A percentile compares a stretch with the other conserved stretches of the same genome.
Conservation (phyloP, 2,888 invertebrate genomes). For the Drosophila tripunctata region DNA sequence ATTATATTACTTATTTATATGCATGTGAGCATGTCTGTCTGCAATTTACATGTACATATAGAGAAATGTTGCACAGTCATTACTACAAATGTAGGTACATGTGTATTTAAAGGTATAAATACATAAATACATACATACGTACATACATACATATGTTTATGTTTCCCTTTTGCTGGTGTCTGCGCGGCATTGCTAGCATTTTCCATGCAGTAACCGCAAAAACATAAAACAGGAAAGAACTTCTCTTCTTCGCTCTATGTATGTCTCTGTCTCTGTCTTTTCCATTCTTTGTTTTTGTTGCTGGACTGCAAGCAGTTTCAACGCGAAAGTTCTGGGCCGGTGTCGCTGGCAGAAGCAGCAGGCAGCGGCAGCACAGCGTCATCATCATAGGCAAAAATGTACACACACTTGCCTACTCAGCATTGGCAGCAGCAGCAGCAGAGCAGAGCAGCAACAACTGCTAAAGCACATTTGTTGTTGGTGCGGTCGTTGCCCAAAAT, state of each 20-base stretch:
- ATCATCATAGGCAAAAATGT: conserved; percentile 23
- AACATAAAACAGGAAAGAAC: conserved; percentile 16
- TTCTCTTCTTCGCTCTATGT: neutral
- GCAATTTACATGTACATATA: conserved; percentile 25
- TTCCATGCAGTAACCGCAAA: conserved; percentile 41
- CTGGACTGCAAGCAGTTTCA: conserved; percentile 26
- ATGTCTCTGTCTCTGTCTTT: neutral
- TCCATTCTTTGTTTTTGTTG: neutral
- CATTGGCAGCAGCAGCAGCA: conserved; percentile 20
- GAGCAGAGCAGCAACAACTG: conserved; percentile 8
- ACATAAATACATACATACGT: neutral
- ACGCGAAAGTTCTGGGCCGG: conserved; percentile 14
- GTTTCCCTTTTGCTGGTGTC: conserved; percentile 8
- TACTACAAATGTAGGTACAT: conserved; percentile 14
- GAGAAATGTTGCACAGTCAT: conserved; percentile 28
- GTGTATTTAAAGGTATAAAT: conserved; percentile 3
- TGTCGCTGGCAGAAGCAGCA: conserved; percentile 2
- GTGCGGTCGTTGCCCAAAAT: conserved; percentile 61
- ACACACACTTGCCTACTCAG: conserved; percentile 17
- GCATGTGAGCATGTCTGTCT: conserved; percentile 17
- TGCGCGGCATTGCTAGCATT: conserved; percentile 43
- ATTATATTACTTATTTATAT: conserved; percentile 17
- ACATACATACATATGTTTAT: conserved; percentile 1
- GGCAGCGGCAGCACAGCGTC: conserved; percentile 17
- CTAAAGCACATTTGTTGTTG: conserved; percentile 27